Conservation (phyloP, 2,888 invertebrate species). For the Aporophyla lueneburgensis region DNA sequence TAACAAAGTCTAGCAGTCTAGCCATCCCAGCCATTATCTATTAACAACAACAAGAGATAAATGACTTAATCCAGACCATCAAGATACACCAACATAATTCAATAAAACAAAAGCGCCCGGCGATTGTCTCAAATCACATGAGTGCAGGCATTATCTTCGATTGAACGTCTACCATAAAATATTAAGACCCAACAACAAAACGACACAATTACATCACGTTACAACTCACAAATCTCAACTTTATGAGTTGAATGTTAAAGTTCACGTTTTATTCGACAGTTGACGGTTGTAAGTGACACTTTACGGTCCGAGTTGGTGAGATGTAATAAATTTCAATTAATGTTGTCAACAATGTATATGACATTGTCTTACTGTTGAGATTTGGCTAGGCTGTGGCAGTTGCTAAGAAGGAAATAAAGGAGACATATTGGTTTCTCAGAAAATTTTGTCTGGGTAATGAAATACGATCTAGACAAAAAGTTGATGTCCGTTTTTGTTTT, state of each 20-base stretch:
- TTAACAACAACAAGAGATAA: slow-evolving; percentile 45
- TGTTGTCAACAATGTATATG: slow-evolving; percentile 83
- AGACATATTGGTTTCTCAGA: slow-evolving; percentile 48
- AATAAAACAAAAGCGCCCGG: slow-evolving; percentile 84
- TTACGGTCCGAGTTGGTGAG: slow-evolving; percentile 80
- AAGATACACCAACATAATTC: slow-evolving; percentile 77
- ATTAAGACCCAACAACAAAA: slow-evolving; percentile 51
- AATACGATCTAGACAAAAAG: slow-evolving; percentile 45
- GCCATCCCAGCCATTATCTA: slow-evolving; percentile 22
- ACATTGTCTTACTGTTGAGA: slow-evolving; percentile 84
- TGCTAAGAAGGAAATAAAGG: slow-evolving; percentile 48
- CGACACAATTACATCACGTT: slow-evolving; percentile 72
- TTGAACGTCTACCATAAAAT: slow-evolving; percentile 77
- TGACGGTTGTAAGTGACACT: slow-evolving; percentile 74
- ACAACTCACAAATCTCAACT: slow-evolving; percentile 64
- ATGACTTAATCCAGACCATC: slow-evolving; percentile 54
- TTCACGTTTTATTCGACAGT: slow-evolving; percentile 66
- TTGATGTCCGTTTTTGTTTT: slow-evolving; percentile 25
- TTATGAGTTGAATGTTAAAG: slow-evolving; percentile 64
- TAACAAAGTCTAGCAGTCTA: slow-evolving; percentile 32
- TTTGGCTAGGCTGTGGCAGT: slow-evolving; percentile 77
- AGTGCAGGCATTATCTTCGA: slow-evolving; percentile 89
- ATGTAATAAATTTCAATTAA: slow-evolving; percentile 90
- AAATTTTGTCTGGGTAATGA: slow-evolving; percentile 39
- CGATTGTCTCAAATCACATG: slow-evolving; percentile 89